A percentile compares a stretch with the other conserved stretches of the same genome.
Conservation (phyloP, 2,797 vertebrate genomes). For the Phoxinus dragarum region DNA sequence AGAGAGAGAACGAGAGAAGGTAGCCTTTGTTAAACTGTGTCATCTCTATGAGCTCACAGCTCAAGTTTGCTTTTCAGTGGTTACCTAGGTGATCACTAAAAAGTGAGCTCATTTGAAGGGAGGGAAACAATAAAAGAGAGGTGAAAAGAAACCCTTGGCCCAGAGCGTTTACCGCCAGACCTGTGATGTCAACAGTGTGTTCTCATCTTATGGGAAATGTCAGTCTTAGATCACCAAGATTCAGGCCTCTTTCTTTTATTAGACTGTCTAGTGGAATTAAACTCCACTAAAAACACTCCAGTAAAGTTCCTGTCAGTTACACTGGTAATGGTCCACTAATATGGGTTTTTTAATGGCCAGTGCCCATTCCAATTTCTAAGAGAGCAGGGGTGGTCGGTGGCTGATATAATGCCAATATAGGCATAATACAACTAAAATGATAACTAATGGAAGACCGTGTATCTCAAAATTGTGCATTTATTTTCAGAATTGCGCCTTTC, state of each 20-base stretch:
- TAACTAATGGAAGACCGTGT: neutral
- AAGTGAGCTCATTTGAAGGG: conserved; percentile 63
- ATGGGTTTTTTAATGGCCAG: neutral
- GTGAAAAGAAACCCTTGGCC: conserved; percentile 40
- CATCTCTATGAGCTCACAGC: conserved; percentile 51
- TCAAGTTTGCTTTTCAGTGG: conserved; percentile 64
- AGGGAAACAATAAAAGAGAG: conserved; percentile 53
- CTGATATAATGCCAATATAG: too few relatives aligned
- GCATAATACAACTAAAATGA: neutral
- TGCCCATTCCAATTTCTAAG: neutral
- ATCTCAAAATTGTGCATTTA: neutral
- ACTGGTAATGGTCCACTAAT: neutral
- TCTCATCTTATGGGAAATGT: conserved; percentile 54
- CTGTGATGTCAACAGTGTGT: conserved; percentile 56
- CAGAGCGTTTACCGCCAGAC: conserved; percentile 36
- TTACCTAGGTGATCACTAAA: conserved; percentile 73
- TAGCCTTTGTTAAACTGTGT: conserved; percentile 64
- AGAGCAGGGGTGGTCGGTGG: neutral
- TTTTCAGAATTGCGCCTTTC: neutral
- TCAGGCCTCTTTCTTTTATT: conserved; percentile 12
- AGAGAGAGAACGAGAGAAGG: conserved; percentile 34
- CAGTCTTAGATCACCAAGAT: conserved; percentile 32
- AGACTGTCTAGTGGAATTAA: conserved; percentile 21
- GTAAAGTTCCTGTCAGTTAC: neutral
- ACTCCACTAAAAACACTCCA: conserved; percentile 2